phyloP scores from a whole-genome alignment of 2,797 vertebrate genomes.

The Pantherophis vulpinus region DNA sequence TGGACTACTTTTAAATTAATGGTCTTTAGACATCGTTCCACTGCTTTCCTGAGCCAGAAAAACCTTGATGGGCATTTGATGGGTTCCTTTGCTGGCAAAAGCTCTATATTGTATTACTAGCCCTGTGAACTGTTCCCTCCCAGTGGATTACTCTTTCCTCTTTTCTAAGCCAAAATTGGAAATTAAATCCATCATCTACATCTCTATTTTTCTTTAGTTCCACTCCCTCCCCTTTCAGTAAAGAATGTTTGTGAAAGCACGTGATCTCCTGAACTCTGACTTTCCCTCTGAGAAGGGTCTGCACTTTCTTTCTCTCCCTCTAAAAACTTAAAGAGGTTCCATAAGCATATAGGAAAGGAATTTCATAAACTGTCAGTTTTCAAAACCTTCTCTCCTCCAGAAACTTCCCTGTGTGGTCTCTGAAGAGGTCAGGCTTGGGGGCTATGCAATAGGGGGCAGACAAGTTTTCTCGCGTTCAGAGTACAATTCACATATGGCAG shows the following conservation, averaged over 20 bases:
- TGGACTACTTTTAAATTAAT: conserved; percentile 60
- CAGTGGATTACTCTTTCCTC: conserved; percentile 37
- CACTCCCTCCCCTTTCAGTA: conserved; percentile 27
- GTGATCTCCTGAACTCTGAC: conserved; percentile 56
- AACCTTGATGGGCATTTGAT: conserved; percentile 10
- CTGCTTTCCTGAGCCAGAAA: background rate
- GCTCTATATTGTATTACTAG: conserved; percentile 35
- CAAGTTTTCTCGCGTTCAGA: conserved; percentile 61
- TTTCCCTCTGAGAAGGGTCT: conserved; percentile 65
- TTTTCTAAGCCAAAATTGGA: conserved; percentile 19
- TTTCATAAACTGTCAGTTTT: conserved; percentile 71
- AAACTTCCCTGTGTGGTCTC: conserved; percentile 72
- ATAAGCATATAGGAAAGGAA: conserved; percentile 68
- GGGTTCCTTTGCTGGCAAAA: conserved; percentile 15
- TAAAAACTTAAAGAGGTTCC: conserved; percentile 65
- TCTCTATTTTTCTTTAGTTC: conserved; percentile 61
- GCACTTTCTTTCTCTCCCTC: conserved; percentile 39
- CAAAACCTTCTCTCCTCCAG: conserved; percentile 71
- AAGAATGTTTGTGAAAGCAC: conserved; percentile 66
- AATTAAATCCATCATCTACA: conserved; percentile 63
- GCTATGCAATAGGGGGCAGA: conserved; percentile 53
- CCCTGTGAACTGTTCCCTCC: conserved; percentile 23
- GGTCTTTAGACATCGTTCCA: conserved; percentile 54
- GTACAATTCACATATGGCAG: conserved; percentile 60
- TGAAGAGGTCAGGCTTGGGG: conserved; percentile 66